Evolutionary conservation across 1,140 invertebrate genomes (phyloP).

Genomic region (Chironomus striatipennis): DNA sequence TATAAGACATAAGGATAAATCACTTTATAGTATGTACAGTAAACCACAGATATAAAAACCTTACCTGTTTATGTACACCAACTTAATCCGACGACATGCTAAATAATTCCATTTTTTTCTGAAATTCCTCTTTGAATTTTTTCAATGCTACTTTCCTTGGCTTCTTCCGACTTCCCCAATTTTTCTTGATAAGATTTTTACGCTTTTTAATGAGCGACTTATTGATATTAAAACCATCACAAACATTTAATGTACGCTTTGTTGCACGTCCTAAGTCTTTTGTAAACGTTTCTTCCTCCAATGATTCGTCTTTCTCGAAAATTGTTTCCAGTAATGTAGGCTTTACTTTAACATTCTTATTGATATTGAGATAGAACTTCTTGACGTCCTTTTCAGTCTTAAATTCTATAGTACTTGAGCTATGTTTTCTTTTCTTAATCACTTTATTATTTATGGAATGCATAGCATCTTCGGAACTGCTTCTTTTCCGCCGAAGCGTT

Average conservation of each 20-base stretch:
- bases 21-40: background rate
- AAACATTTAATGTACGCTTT: background rate
- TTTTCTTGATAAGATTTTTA: background rate
- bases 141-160: background rate
- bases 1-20: background rate
- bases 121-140: background rate
- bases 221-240: background rate
- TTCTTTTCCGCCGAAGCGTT: background rate
- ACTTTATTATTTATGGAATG: background rate
- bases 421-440: background rate
- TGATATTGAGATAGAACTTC: background rate
- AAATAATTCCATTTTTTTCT: background rate
- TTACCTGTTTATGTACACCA: background rate
- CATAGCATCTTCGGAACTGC: background rate
- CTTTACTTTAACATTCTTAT: slow-evolving; percentile 5
- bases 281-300: background rate
- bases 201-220: background rate
- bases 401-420: background rate
- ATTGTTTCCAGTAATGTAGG: slow-evolving; percentile 3
- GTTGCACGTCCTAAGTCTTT: background rate
- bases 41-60: background rate
- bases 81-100: background rate
- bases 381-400: background rate
- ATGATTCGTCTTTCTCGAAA: background rate
- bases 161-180: background rate